Evolutionary conservation across 2,888 invertebrate species (phyloP), one percentile per base, ranked within the genome.

Genomic region (Rhyacophila evoluta): DNA sequence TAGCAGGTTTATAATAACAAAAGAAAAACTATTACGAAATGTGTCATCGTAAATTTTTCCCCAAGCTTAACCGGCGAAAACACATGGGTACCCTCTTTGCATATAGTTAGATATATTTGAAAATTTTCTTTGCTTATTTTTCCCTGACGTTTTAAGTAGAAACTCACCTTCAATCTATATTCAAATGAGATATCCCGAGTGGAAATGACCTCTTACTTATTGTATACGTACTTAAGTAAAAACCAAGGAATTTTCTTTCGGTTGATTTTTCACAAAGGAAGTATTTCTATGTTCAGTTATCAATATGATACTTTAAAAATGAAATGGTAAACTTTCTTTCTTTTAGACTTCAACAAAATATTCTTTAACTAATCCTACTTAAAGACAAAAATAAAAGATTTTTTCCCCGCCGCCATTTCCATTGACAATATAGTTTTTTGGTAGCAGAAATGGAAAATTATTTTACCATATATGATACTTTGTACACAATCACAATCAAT

Each of bases 151-250:
- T 55, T 55, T 55, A 11, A 69, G 28, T 27, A 15, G 12, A 69
- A 69, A 69, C 69, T 69, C 69, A 69, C 69, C 69, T 69, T 69
- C 69, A 69, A 69, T 69, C 69, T 69, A 69, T 69, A 69, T 69
- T 69, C 69, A 69, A 69, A 69, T 69, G 69, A 69, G 69, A 33
- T 69, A 8, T 69, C n/a, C 69, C 69, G 12, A 29, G 29, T 12
- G 29, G 29, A 69, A 69, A 69, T 33, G 69, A 69, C 33, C 69
- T 69, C 29, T 33, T 15, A 69, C 69, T 55, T 55, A 55, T 55
- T 55, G 55, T 55, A 55, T 25, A 55, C 55, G 19, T 55, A 55
- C 29, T 33, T 33, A 55, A 15, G 19, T 19, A 55, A 55, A 15
- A 55, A 19, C 55, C 15, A 8, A 55, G 25, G 19, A 19, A 19